Conservation (phyloP, 2,113 vertebrate genomes). For the Syrmaticus mikado region DNA sequence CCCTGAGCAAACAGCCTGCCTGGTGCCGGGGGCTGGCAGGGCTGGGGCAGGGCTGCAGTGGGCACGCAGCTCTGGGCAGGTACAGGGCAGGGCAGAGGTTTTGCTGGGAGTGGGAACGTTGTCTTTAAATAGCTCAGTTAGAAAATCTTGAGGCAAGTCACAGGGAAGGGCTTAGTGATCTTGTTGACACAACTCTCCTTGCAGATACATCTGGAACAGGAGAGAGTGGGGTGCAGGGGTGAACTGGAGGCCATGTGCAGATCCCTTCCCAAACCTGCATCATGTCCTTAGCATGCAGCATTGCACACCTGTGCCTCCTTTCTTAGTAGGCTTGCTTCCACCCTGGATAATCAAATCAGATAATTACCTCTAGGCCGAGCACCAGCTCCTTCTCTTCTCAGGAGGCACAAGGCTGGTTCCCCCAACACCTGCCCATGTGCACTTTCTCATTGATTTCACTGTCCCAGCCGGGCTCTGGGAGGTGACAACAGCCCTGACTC, state of each 20-base stretch:
- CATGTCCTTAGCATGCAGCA: accelerated
- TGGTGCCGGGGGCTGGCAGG: accelerated
- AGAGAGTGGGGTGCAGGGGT: neutral
- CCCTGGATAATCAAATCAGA: neutral
- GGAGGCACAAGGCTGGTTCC: neutral
- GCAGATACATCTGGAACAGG: neutral
- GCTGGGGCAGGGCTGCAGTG: neutral
- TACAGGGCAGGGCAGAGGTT: neutral
- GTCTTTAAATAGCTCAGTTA: neutral
- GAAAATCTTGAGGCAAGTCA: neutral
- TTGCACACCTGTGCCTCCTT: accelerated
- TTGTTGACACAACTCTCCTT: neutral
- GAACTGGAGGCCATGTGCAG: accelerated
- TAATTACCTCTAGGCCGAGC: neutral
- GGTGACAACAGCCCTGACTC: neutral
- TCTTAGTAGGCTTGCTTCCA: neutral
- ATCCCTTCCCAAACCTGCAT: neutral
- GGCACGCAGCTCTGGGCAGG: neutral
- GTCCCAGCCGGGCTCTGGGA: neutral
- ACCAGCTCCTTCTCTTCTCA: neutral
- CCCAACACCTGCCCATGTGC: accelerated
- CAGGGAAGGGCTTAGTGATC: neutral
- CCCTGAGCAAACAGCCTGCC: neutral
- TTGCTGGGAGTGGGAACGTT: neutral
- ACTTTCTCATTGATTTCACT: neutral